phyloP scores from a whole-genome alignment of 2,888 invertebrate species.

The Tetragonisca angustula region DNA sequence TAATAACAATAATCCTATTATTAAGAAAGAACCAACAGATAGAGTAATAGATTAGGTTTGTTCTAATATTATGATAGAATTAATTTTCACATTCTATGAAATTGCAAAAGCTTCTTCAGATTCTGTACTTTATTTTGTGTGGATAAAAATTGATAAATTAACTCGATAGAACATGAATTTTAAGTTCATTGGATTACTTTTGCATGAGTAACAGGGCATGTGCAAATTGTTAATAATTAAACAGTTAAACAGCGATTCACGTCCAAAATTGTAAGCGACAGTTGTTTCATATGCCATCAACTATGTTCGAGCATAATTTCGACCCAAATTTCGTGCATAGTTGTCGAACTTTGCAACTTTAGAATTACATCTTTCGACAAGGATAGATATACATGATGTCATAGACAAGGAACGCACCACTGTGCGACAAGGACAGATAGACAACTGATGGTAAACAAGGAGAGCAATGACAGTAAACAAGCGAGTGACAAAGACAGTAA shows the following conservation, averaged over 20 bases:
- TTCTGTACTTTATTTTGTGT: neutral
- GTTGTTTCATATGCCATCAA: no score
- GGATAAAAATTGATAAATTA: neutral
- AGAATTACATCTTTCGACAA: no score
- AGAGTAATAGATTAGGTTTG: no score
- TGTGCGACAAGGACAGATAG: neutral
- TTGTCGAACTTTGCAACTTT: no score
- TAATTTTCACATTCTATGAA: neutral
- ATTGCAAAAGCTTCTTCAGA: neutral
- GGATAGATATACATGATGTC: no score
- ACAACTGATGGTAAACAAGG: neutral
- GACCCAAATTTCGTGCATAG: no score
- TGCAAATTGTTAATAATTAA: neutral
- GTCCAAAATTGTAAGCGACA: neutral
- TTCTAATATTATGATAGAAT: no score
- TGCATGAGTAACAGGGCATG: neutral
- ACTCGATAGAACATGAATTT: neutral
- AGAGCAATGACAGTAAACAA: no score
- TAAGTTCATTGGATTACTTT: neutral
- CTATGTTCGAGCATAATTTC: no score
- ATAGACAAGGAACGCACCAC: no score
- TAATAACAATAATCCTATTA: no score
- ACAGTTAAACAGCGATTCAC: neutral
- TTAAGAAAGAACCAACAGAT: no score
- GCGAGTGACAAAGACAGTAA: neutral